Conservation (phyloP, 2,888 invertebrate genomes). For the Tineola bisselliella region DNA sequence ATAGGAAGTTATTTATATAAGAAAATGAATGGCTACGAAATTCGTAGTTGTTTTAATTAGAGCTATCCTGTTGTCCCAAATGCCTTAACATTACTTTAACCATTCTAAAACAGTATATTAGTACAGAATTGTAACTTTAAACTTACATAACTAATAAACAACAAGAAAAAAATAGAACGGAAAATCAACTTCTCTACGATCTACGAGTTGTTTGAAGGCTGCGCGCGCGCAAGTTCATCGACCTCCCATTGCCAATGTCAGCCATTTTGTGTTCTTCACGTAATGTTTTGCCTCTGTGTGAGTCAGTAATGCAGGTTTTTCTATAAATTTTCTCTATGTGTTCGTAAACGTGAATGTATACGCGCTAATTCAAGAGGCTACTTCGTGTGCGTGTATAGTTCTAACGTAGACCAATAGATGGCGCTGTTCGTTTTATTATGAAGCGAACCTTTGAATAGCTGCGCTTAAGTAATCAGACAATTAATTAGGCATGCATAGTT, state of each 20-base stretch:
- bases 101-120: neutral
- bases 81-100: no score
- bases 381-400: neutral
- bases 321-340: conserved; percentile 27
- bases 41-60: no score
- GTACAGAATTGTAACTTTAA: neutral
- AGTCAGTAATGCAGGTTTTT: conserved; percentile 59
- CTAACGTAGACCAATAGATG: neutral
- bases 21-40: no score
- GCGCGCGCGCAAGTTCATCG: conserved; percentile 56
- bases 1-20: no score
- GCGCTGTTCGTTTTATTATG: neutral
- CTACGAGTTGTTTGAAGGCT: conserved; percentile 58
- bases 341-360: conserved; percentile 8
- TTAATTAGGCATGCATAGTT: neutral
- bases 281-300: conserved; percentile 51
- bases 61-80: no score
- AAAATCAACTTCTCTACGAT: conserved; percentile 63
- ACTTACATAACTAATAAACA: conserved; percentile 5
- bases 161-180: conserved; percentile 38
- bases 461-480: neutral
- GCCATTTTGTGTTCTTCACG: conserved; percentile 38
- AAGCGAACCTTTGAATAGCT: neutral
- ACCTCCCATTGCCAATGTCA: conserved; percentile 67
- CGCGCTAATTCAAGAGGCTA: neutral